A percentile compares a stretch with the other conserved stretches of the same genome.
These are phyloP conservation scores for Zosterops lateralis DNA, from an alignment of 2,113 vertebrate species.

Conservation along the genomic window DNA sequence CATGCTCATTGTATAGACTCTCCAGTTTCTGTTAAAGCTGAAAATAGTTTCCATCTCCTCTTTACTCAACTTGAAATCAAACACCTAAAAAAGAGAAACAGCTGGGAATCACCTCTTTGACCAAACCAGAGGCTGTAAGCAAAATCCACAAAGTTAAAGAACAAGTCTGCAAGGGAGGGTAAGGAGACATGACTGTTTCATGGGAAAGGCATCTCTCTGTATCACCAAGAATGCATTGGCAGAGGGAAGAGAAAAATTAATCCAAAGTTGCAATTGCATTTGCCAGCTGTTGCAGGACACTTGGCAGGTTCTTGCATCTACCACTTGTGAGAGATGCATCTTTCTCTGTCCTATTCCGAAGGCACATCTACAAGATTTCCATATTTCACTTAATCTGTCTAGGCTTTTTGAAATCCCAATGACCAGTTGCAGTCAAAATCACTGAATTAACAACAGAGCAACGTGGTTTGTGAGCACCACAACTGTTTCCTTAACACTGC, in stretches of 20 bases:
- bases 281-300: neutral
- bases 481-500: neutral
- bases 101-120: neutral
- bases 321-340: neutral
- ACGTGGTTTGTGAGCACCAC: neutral
- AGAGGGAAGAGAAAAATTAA: neutral
- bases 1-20: conserved; percentile 75
- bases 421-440: neutral
- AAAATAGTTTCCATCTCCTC: conserved; percentile 83
- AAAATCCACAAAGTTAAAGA: neutral
- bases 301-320: neutral
- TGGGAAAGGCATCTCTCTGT: neutral
- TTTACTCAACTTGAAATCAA: conserved; percentile 83
- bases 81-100: conserved; percentile 73
- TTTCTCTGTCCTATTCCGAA: neutral
- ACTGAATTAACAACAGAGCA: neutral
- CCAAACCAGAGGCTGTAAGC: neutral
- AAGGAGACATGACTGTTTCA: neutral
- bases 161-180: neutral
- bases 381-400: neutral
- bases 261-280: neutral
- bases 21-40: conserved; percentile 84
- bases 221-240: neutral
- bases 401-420: neutral
- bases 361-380: neutral